Evolutionary conservation across 1,140 invertebrate genomes (phyloP), one percentile per base, ranked within the genome.

Genomic region (Anastrepha obliqua): DNA sequence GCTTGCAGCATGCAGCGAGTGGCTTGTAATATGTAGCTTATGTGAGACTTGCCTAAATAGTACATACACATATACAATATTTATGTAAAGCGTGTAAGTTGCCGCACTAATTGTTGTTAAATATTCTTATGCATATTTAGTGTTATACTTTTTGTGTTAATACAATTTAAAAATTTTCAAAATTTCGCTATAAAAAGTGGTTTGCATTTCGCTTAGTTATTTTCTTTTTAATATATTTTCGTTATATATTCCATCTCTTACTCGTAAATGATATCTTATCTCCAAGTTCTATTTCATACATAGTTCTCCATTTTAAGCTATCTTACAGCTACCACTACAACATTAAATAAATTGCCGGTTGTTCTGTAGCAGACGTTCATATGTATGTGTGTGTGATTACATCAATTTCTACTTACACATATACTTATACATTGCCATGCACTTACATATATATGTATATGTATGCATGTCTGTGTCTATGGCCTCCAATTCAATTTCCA

Each of bases 281-380:
- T 62, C n/a, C n/a, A 55, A 39, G 65, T 42, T 39, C 55, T 15
- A 20, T 67, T 86, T 47, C 62, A 55, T 88, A 88, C 81, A 85
- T 85, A 85, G 87, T 88, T 64, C 20, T 74, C 44, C 39, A 20
- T 70, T 86, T 70, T 60, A 74, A 81, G 6, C 55, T 81, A 81
- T 55, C 74, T 81, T 81, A 81, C 81, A 86, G 86, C 81, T 88
- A 87, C 64, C 87, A 86, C 87, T 88, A 88, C 87, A 85, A 88
- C 87, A 88, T 85, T 62, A 85, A 88, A 78, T 87, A 74, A 86
- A 55, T 81, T 55, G 20, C 55, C 74, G 47, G 47, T 55, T 55
- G 13, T 81, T 81, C 74, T 81, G 47, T 47, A 81, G 74, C 74
- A 81, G 74, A 81, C 44, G 9, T 81, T 81, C 47, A 81, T 81